These are phyloP conservation scores for Microchrysa polita DNA, from an alignment of 2,888 invertebrate species.

Conservation along the genomic window DNA sequence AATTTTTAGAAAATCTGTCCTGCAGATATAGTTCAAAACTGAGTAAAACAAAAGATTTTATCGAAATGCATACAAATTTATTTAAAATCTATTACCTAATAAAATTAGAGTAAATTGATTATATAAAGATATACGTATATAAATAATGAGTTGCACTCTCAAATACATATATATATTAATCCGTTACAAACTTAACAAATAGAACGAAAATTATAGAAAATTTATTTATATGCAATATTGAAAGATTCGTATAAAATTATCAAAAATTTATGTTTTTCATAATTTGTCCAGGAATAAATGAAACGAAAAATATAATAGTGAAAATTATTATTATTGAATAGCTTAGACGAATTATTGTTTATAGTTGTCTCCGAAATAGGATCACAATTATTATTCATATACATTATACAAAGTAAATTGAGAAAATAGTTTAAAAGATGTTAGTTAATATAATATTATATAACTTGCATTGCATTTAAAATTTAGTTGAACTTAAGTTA, in stretches of 20 bases:
- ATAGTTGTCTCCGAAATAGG: not conserved
- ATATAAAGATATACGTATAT: not conserved
- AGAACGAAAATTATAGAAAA: not conserved
- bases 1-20: constrained; percentile 2
- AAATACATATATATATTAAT: constrained; percentile 19
- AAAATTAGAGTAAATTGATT: constrained; percentile 36
- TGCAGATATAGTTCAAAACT: constrained; percentile 3
- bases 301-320: not conserved
- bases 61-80: not conserved
- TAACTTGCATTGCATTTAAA: constrained; percentile 38
- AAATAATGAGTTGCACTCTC: constrained; percentile 10
- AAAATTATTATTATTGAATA: not conserved
- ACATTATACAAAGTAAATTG: not conserved
- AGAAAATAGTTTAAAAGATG: constrained; percentile 13
- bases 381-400: too few species aligned
- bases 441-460: too few species aligned
- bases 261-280: not conserved
- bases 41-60: not conserved
- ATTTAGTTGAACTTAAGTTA: constrained; percentile 21
- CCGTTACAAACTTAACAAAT: not conserved
- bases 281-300: not conserved
- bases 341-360: not conserved
- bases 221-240: not conserved
- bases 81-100: constrained; percentile 8
- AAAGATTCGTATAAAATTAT: not conserved